phyloP scores from a whole-genome alignment of 2,888 invertebrate species.

The Chrysolina oricalcia region DNA sequence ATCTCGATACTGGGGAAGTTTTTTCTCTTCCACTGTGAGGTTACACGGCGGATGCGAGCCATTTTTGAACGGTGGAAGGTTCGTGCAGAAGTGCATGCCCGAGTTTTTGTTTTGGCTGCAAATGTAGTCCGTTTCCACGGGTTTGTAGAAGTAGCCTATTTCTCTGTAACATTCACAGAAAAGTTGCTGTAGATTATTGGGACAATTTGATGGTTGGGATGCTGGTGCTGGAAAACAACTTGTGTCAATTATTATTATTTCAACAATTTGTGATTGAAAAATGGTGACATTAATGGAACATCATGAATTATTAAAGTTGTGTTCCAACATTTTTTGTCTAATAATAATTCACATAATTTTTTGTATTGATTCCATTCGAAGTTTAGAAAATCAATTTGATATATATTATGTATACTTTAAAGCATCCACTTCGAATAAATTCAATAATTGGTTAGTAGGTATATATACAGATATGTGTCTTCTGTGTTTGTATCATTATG shows the following conservation, averaged over 20 bases:
- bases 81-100: slow-evolving; percentile 93
- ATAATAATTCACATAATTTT: neutral
- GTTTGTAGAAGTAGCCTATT: slow-evolving; percentile 84
- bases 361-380: slow-evolving; percentile 2
- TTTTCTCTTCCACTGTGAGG: slow-evolving; percentile 73
- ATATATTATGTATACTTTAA: too few species aligned
- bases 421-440: neutral
- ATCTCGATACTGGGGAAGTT: slow-evolving; percentile 60
- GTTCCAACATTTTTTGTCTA: neutral
- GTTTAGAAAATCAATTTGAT: neutral
- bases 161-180: slow-evolving; percentile 70
- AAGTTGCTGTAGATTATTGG: slow-evolving; percentile 27
- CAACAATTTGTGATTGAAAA: too few species aligned
- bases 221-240: neutral
- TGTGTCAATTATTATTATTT: too few species aligned
- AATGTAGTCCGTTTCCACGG: slow-evolving; percentile 95
- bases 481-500: neutral
- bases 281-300: too few species aligned
- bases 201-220: neutral
- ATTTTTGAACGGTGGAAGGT: slow-evolving; percentile 86
- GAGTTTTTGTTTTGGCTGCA: slow-evolving; percentile 94
- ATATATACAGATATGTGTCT: slow-evolving; percentile 1
- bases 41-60: slow-evolving; percentile 85
- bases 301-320: neutral
- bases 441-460: neutral